Percentiles rank a stretch among this genome's conserved stretches.
Evolutionary conservation across 2,888 invertebrate genomes (phyloP).

Genomic region (Hirtodrosophila confusa): DNA sequence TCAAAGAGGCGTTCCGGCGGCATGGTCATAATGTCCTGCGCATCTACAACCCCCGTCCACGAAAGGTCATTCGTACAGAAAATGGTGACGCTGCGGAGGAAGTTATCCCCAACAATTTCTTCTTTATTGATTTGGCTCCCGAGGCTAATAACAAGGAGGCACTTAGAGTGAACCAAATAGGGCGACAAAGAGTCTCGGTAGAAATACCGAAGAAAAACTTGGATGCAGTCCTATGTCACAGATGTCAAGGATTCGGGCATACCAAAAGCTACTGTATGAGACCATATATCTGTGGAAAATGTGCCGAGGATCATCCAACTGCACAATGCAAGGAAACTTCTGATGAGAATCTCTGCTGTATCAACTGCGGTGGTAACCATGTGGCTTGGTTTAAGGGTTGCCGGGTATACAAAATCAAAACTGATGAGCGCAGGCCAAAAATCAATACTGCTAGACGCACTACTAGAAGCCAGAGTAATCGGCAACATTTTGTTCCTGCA

Average conservation of each 20-base stretch:
- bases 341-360: neutral
- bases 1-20: too few species aligned
- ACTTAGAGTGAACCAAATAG: too few species aligned
- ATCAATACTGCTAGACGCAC: neutral
- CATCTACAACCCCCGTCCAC: too few species aligned
- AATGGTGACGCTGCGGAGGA: neutral
- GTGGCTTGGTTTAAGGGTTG: slow-evolving; percentile 3
- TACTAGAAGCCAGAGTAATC: too few species aligned
- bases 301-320: too few species aligned
- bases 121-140: slow-evolving; percentile 4
- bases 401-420: neutral
- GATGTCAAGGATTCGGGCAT: slow-evolving; percentile 11
- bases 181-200: neutral
- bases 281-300: too few species aligned
- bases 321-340: neutral
- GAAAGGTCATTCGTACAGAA: too few species aligned
- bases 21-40: too few species aligned
- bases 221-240: slow-evolving; percentile 4
- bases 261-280: neutral
- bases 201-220: slow-evolving; percentile 2
- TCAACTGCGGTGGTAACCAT: slow-evolving; percentile 5
- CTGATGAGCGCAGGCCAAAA: neutral
- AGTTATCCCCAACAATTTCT: slow-evolving; percentile 2
- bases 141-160: slow-evolving; percentile 3
- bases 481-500: too few species aligned